phyloP scores from a whole-genome alignment of 2,888 invertebrate species.

The Dynastes maya region DNA sequence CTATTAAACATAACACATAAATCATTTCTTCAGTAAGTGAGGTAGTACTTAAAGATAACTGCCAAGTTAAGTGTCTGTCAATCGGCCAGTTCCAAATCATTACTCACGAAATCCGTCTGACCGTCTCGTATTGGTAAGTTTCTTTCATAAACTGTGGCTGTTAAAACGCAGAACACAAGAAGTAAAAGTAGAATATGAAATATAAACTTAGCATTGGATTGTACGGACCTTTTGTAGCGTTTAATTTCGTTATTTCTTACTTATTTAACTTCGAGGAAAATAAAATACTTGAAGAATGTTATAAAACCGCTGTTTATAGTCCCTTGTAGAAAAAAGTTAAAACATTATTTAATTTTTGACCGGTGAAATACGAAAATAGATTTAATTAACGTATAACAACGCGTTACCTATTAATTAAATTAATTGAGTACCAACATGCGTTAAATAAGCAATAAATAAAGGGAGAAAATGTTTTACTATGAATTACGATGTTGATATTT shows the following conservation, averaged over 20 bases:
- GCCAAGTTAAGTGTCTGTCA: conserved; percentile 53
- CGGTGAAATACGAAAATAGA: neutral
- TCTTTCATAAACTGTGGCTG: conserved; percentile 9
- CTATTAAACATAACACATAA: conserved; percentile 52
- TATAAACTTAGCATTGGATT: neutral
- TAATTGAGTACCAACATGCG: conserved; percentile 54
- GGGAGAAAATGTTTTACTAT: conserved; percentile 4
- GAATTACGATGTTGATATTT: conserved; percentile 44
- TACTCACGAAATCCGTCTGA: conserved; percentile 48
- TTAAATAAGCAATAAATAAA: conserved; percentile 54
- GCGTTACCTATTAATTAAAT: conserved; percentile 55
- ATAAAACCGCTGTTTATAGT: neutral
- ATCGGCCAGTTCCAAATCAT: conserved; percentile 51
- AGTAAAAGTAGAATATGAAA: conserved; percentile 4
- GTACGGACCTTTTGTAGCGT: neutral
- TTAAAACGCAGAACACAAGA: neutral
- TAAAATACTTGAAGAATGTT: conserved; percentile 27
- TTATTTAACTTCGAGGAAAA: conserved; percentile 11
- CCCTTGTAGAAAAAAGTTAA: conserved; percentile 5
- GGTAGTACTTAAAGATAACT: conserved; percentile 53
- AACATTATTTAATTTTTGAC: neutral
- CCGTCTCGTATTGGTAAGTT: conserved; percentile 14
- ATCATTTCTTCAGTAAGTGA: conserved; percentile 52
- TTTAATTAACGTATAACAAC: conserved; percentile 49
- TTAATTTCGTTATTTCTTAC: conserved; percentile 15